Evolutionary conservation across 2,113 vertebrate genomes (phyloP).

Genomic region (Hylia prasina): DNA sequence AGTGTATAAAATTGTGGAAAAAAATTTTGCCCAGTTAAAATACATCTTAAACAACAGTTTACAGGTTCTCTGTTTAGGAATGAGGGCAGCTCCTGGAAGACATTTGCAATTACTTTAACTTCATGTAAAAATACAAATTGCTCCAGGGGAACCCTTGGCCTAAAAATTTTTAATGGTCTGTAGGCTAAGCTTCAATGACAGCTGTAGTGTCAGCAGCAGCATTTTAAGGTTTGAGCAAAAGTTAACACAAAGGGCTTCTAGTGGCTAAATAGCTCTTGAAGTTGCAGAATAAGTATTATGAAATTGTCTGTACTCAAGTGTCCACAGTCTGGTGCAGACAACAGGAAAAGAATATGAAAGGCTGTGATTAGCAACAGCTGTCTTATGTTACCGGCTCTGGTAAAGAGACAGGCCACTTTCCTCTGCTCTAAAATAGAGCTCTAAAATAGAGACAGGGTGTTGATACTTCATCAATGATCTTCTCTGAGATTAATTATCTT

Average conservation of each 20-base stretch:
- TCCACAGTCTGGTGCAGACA: background rate
- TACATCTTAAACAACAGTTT: background rate
- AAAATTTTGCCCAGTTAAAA: background rate
- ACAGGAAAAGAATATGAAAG: background rate
- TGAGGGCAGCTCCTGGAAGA: background rate
- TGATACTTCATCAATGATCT: background rate
- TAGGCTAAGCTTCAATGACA: background rate
- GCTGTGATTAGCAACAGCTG: background rate
- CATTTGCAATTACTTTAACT: background rate
- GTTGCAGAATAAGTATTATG: background rate
- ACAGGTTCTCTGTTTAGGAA: background rate
- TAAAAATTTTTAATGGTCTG: background rate
- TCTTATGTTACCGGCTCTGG: background rate
- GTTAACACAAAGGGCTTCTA: background rate
- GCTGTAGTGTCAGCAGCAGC: background rate
- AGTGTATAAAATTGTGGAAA: background rate
- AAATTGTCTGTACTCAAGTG: background rate
- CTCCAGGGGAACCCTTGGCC: background rate
- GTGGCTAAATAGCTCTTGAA: background rate
- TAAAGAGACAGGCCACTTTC: background rate
- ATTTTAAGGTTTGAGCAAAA: background rate
- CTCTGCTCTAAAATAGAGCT: background rate
- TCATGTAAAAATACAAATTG: background rate
- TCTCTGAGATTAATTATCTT: background rate
- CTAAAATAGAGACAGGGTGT: background rate